phyloP scores from a whole-genome alignment of 2,797 vertebrate genomes.

The Pitangus sulphuratus region DNA sequence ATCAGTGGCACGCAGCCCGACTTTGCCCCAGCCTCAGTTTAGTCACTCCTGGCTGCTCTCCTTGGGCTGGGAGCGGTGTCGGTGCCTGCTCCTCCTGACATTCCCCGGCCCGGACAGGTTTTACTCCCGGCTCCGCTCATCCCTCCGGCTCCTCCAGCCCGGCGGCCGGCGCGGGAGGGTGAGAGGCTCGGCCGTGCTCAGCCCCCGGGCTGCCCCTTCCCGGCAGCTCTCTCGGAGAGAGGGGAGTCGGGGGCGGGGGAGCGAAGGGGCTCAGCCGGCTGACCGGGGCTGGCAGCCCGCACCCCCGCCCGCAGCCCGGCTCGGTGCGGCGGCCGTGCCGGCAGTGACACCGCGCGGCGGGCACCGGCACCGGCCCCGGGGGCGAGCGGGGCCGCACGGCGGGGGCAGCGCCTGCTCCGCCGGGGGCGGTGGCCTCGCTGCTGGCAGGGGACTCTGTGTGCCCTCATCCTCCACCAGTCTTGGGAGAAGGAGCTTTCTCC shows the following conservation, averaged over 20 bases:
- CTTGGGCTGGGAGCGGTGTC: rapidly evolving
- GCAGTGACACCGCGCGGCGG: conserved; percentile 59
- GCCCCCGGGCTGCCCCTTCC: neutral
- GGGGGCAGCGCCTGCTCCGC: neutral
- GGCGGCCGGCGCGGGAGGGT: neutral
- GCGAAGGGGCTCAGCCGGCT: neutral
- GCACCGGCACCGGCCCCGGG: neutral
- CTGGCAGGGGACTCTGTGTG: neutral
- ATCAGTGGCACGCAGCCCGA: neutral
- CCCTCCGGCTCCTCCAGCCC: neutral
- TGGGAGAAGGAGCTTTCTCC: neutral
- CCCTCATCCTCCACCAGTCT: neutral
- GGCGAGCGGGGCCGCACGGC: neutral
- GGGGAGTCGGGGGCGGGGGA: too few relatives aligned
- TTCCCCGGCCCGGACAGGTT: neutral
- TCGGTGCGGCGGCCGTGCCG: neutral
- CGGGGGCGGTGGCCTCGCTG: neutral
- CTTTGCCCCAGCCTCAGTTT: neutral
- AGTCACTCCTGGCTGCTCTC: neutral
- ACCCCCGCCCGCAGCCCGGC: neutral
- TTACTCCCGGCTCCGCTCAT: neutral
- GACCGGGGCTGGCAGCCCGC: neutral
- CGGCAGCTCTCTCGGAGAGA: neutral
- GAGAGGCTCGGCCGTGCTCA: neutral
- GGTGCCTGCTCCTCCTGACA: neutral